Evolutionary conservation across 2,797 vertebrate species (phyloP), one percentile per base, ranked within the genome.

Genomic region (Tokudaia tokunoshimensis): DNA sequence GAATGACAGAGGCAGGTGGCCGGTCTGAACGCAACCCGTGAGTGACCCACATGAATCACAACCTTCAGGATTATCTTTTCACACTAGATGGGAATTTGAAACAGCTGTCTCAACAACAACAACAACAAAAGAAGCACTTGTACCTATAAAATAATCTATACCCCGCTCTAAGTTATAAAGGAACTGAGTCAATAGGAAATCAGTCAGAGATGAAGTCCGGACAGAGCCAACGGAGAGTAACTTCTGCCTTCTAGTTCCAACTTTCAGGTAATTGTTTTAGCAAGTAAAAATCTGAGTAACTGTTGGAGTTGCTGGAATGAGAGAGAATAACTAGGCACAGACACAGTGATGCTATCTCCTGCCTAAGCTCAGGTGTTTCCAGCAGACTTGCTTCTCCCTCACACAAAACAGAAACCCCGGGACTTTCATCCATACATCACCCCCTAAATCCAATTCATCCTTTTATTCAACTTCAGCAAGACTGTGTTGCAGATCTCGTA

Each of bases 21-120:
- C 76, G 11, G 19, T 20, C 84, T 91, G 34, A 17, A 61, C 6
- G 82, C 84, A 91, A 83, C 4, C 67, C 29, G 0, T 72, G 79
- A 84, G 50, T 34, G 3, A 82, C 11, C 3, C 63, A 4, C 26
- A 24, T 29, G 24, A 92, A 59, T 78, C 6, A 6, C 61, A 89
- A 89, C 9, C 34, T 93, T 86, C 75, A 79, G n/a, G 84, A 31
- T 85, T 41, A 59, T 83, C 41, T 84, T 94, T 91, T 63, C 55
- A 67, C n/a, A 20, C 31, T 24, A 63, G 81, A 84, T 24, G 52
- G 44, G n/a, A 67, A 72, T 72, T 37, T 72, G n/a, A 72, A 72
- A 37, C 70, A 72, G 17, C 17, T 72, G 70, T 37, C 37, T 72
- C 34, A 34, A 34, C 65, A 67, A n/a, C 34, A 14, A 70, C 67